Evolutionary conservation across 2,888 invertebrate genomes (phyloP).

Genomic region (Heliconius hortense): DNA sequence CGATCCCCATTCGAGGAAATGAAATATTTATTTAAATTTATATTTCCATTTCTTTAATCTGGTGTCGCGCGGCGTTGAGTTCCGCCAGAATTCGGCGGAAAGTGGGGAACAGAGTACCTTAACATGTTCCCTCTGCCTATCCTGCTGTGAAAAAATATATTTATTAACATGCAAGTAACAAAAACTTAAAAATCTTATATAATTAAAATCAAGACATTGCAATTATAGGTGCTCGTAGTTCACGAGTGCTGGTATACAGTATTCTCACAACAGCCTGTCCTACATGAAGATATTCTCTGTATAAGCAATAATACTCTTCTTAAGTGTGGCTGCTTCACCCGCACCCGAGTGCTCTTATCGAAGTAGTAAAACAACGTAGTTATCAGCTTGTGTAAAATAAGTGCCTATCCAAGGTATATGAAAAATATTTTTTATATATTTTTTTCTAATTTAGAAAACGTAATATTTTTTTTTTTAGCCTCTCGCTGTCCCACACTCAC

Average conservation of each 20-base stretch:
- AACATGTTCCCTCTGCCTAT: no score
- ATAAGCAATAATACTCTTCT: slow-evolving; percentile 61
- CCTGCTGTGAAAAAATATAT: no score
- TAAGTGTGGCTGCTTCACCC: slow-evolving; percentile 60
- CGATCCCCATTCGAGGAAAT: no score
- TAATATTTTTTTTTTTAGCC: no score
- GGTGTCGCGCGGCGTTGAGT: no score
- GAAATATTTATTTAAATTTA: no score
- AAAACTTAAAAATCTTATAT: neutral
- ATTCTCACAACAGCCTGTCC: slow-evolving; percentile 47
- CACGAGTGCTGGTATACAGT: slow-evolving; percentile 48
- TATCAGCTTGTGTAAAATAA: slow-evolving; percentile 42
- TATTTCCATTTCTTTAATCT: no score
- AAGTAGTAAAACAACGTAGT: slow-evolving; percentile 45
- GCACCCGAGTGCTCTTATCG: slow-evolving; percentile 45
- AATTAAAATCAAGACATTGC: neutral
- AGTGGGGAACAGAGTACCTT: no score
- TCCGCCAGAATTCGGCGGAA: no score
- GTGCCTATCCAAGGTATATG: slow-evolving; percentile 34
- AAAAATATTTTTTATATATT: neutral
- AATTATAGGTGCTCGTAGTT: neutral
- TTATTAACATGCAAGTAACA: neutral
- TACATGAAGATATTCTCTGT: slow-evolving; percentile 17
- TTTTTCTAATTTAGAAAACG: neutral
- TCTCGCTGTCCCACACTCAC: no score